Evolutionary conservation across 1,140 invertebrate species (phyloP), one percentile per base, ranked within the genome.

Genomic region (Schlechtendalia chinensis): DNA sequence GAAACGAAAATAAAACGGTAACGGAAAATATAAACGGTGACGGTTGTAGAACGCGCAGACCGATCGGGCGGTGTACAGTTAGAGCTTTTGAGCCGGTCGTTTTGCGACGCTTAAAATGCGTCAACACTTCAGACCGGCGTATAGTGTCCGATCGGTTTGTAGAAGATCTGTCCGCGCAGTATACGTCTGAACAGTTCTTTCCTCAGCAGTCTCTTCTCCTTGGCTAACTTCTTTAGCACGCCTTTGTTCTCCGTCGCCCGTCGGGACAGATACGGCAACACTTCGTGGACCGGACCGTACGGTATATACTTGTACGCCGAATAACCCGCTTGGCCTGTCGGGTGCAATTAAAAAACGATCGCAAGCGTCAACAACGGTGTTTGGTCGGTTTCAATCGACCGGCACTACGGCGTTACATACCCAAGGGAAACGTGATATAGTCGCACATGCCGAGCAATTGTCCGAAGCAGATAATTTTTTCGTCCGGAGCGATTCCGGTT

Each of bases 221-320:
- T 96, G 85, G 91, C 89, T 81, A 96, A 94, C 86, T 97, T 97
- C 84, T 89, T 89, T 63, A 97, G 87, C 83, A 97, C 91, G 45
- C 94, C 93, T 82, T 93, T 91, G 85, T 99, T 99, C 86, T 99
- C 98, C 84, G 94, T 91, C 5, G 97, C 97, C 83, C 98, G 89
- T 72, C 98, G 90, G 0, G 96, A 98, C 82, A 99, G 87, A 86
- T 99, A 99, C 0, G 98, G 98, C 82, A 99, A 85, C 12, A 99
- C 97, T 87, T 98, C 96, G 82, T 96, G 91, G 0, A 99, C 95
- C 0, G 97, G 96, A 0, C 98, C 98, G 85, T 98, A 99, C 0
- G 98, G 97, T 81, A 99, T 94, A 87, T 98, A 98, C 86, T 99
- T 99, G 88, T 98, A 99, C 0, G 97, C 97, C 1, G 96, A 98